A percentile compares a stretch with the other conserved stretches of the same genome.
These are phyloP conservation scores for Charaxes varanes DNA, from an alignment of 1,140 invertebrate species.

Conservation along the genomic window DNA sequence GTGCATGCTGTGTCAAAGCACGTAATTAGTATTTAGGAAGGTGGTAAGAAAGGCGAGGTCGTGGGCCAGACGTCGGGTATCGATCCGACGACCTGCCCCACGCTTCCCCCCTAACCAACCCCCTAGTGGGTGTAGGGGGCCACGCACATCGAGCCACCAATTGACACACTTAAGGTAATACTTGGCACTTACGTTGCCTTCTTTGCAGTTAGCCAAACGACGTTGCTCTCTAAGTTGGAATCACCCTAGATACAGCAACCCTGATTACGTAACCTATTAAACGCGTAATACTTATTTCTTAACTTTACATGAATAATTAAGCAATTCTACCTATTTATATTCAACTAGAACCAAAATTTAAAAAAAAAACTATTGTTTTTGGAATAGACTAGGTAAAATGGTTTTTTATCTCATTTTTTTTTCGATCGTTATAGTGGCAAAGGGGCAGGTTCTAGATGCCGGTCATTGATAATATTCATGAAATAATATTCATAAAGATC, in stretches of 20 bases:
- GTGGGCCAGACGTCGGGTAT: conserved; percentile 69
- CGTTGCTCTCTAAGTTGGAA: conserved; percentile 20
- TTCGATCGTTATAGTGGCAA: too few species aligned
- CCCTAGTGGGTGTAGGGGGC: conserved; percentile 36
- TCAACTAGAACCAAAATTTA: too few species aligned
- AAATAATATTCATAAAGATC: too few species aligned
- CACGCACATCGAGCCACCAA: conserved; percentile 70
- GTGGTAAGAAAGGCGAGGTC: conserved; percentile 73
- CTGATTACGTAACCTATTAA: conserved; percentile 17
- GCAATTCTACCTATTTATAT: too few species aligned
- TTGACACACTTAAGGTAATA: conserved; percentile 73
- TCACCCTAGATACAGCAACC: conserved; percentile 13
- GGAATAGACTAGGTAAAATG: too few species aligned
- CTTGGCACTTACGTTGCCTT: conserved; percentile 58
- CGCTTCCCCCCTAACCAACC: conserved; percentile 44
- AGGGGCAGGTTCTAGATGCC: too few species aligned
- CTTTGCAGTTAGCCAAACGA: conserved; percentile 34
- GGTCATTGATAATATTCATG: too few species aligned
- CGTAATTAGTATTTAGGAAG: conserved; percentile 74
- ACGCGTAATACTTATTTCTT: conserved; percentile 4
- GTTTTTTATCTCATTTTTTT: too few species aligned
- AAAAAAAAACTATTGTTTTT: too few species aligned
- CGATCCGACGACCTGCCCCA: conserved; percentile 68
- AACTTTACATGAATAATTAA: too few species aligned
- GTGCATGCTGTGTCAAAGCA: conserved; percentile 69